phyloP scores from a whole-genome alignment of 2,113 vertebrate species.

The Coregonus clupeaformis region DNA sequence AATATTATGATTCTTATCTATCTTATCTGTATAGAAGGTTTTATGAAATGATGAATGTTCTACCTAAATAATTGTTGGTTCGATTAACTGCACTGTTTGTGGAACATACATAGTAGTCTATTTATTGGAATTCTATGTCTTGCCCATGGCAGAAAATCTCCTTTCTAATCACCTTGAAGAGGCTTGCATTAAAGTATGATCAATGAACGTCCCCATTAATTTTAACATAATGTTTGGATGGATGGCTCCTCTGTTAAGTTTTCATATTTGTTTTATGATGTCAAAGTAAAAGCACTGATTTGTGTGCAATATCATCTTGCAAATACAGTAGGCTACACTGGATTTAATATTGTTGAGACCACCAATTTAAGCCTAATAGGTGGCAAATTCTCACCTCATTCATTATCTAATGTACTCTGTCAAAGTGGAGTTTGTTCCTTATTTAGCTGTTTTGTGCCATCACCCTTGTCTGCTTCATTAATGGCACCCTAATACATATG shows the following conservation, averaged over 20 bases:
- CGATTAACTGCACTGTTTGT: conserved; percentile 36
- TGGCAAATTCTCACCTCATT: neutral
- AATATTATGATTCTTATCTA: conserved; percentile 37
- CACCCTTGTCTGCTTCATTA: no score
- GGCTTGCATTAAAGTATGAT: conserved; percentile 30
- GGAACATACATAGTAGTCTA: conserved; percentile 31
- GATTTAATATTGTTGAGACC: neutral
- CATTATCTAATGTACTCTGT: no score
- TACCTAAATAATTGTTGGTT: conserved; percentile 30
- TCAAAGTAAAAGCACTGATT: conserved; percentile 7
- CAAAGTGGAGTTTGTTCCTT: no score
- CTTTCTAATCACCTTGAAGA: conserved; percentile 43
- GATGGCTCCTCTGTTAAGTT: neutral
- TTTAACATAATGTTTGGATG: neutral
- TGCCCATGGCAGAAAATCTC: conserved; percentile 51
- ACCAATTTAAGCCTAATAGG: neutral
- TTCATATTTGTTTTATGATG: conserved; percentile 13
- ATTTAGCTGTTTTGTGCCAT: no score
- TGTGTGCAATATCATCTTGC: conserved; percentile 8
- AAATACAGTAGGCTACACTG: conserved; percentile 33
- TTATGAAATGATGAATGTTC: conserved; percentile 22
- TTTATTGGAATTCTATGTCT: conserved; percentile 22
- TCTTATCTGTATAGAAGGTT: conserved; percentile 32
- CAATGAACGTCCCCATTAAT: neutral
- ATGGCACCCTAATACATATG: no score